Percentiles rank a stretch among this genome's conserved stretches.
Evolutionary conservation across 1,140 invertebrate genomes (phyloP).

Genomic region (Formica selysi): DNA sequence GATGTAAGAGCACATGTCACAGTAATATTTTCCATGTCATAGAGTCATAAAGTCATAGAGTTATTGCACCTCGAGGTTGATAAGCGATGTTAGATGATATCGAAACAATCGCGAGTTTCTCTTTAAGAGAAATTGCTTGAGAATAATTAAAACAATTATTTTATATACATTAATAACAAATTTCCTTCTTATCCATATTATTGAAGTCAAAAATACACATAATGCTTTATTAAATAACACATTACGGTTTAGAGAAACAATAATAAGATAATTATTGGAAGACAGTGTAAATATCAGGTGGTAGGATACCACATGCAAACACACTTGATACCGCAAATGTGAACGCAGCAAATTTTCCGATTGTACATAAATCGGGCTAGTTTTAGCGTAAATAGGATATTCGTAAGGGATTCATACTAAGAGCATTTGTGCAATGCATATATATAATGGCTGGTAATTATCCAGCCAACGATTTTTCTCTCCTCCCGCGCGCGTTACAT

Average conservation of each 20-base stretch:
- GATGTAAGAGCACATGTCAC: conserved; percentile 39
- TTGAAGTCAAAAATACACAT: conserved; percentile 3
- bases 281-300: neutral
- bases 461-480: conserved; percentile 28
- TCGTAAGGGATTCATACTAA: conserved; percentile 14
- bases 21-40: conserved; percentile 58
- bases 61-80: conserved; percentile 8
- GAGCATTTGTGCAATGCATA: neutral
- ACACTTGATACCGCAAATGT: neutral
- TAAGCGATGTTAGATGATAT: neutral
- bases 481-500: neutral
- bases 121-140: neutral
- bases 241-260: conserved; percentile 6
- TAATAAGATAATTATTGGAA: conserved; percentile 19
- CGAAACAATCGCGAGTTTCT: neutral
- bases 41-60: conserved; percentile 10
- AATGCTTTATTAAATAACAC: neutral
- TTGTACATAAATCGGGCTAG: neutral
- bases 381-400: conserved; percentile 1
- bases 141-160: conserved; percentile 21
- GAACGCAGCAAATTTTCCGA: conserved; percentile 38
- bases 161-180: neutral
- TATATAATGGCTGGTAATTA: conserved; percentile 20
- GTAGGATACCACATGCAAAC: neutral
- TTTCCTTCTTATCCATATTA: neutral